Evolutionary conservation across 2,113 vertebrate species (phyloP), one percentile per base, ranked within the genome.

Genomic region (Centropus unirufus): DNA sequence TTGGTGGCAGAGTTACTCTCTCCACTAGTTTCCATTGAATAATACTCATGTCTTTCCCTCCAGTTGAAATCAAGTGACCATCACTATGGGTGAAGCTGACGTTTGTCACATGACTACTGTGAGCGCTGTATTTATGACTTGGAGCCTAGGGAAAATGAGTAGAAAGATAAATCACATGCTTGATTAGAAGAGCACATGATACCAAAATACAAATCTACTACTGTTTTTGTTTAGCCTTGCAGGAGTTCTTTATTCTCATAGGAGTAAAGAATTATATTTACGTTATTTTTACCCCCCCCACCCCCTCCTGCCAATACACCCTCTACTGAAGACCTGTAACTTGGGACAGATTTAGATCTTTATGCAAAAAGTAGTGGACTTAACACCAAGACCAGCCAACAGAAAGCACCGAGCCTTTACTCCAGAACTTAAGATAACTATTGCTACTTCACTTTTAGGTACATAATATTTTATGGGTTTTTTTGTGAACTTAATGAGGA

Each of bases 51-150:
- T 99, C 99, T 96, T 99, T 99, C 55, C 99, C 99, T 72, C 99
- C 99, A 58, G 99, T 99, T 49, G 99, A 99, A 97, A 99, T 98
- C 95, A 99, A 98, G 96, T 99, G 99, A 93, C 98, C 97, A 88
- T 99, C 99, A 0, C 95, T 98, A 59, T 98, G 97, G 89, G 99
- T 98, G 96, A 99, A 99, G 96, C 99, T 99, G 96, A 99, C 99
- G 2, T 99, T 99, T 97, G 99, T 99, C 97, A 99, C 99, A 8
- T 99, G 99, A 97, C 99, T 99, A 92, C 99, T 99, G 98, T 99
- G 99, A 82, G 99, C 99, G 3, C 98, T 99, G 98, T 99, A 99
- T 94, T 99, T 99, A 92, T 99, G 98, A 96, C 99, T 99, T 46
- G 99, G 99, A 75, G 99, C 99, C 99, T 99, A 89, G 17, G 12